A percentile compares a stretch with the other conserved stretches of the same genome.
Conservation (phyloP, 2,888 invertebrate genomes). For the Dicroscelio sp. region DNA sequence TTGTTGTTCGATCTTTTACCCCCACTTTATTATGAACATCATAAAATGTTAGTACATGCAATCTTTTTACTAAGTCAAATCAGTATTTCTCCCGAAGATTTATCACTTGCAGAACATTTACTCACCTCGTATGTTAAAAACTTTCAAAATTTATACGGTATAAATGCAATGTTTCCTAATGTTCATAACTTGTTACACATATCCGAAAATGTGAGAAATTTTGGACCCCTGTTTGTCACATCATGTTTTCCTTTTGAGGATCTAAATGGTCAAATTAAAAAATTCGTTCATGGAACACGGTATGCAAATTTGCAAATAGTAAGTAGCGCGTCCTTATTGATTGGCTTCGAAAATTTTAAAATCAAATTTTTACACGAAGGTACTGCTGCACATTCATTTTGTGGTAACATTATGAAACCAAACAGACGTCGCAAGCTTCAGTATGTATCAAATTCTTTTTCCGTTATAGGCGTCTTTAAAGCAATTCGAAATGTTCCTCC, state of each 20-base stretch:
- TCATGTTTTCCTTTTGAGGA: constrained; percentile 28
- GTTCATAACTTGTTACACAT: not conserved
- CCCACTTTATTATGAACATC: constrained; percentile 2
- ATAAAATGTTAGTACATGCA: not conserved
- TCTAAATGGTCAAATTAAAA: constrained; percentile 14
- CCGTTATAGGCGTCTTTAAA: not conserved
- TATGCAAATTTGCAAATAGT: not conserved
- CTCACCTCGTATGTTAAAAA: not conserved
- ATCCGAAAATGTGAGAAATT: constrained; percentile 7
- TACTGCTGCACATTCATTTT: not conserved
- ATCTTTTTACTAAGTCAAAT: not conserved
- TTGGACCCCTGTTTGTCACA: not conserved
- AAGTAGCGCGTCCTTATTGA: not conserved
- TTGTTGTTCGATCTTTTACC: not conserved
- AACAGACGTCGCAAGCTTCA: not conserved
- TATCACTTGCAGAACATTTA: not conserved
- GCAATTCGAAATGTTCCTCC: not conserved
- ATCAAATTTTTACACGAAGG: not conserved
- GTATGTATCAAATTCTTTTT: not conserved
- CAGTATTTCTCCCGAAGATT: not conserved
- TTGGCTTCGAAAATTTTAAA: constrained; percentile 3
- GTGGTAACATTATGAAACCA: not conserved
- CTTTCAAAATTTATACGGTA: constrained; percentile 2
- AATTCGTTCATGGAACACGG: constrained; percentile 6
- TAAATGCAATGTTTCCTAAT: not conserved